Conservation (phyloP, 2,113 vertebrate genomes). For the Cephalopholis sonnerati region DNA sequence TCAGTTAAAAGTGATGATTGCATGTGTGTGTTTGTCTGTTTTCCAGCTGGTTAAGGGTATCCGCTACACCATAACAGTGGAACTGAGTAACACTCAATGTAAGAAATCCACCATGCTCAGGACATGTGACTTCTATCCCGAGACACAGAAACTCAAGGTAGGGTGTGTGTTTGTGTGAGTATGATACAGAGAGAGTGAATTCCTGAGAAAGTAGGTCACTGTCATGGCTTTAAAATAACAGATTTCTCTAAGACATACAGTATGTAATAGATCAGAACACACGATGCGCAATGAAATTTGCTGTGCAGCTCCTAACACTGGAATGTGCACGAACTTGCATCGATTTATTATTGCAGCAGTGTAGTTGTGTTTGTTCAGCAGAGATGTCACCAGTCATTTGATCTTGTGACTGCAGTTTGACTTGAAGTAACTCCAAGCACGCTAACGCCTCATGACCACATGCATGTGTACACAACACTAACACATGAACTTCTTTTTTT, state of each 20-base stretch:
- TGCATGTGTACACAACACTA: not conserved
- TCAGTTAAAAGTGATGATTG: not conserved
- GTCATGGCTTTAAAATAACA: not conserved
- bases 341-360: not conserved
- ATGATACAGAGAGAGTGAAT: not conserved
- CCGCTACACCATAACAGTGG: constrained; percentile 86
- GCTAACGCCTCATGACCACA: not conserved
- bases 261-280: not conserved
- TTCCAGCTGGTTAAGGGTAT: constrained; percentile 89
- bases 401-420: constrained; percentile 58
- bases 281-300: too few relatives aligned
- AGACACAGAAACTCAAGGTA: constrained; percentile 87
- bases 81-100: constrained; percentile 87
- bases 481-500: not conserved
- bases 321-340: too few relatives aligned
- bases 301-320: too few relatives aligned
- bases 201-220: not conserved
- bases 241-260: not conserved
- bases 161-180: not conserved
- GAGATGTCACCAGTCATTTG: constrained; percentile 28
- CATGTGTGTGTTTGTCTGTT: constrained; percentile 40
- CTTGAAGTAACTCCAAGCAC: constrained; percentile 26
- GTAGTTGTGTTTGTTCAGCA: constrained; percentile 14
- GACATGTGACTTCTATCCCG: constrained; percentile 82
- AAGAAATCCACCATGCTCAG: constrained; percentile 79